Evolutionary conservation across 2,888 invertebrate genomes (phyloP).

Genomic region (Drosophila anomalata): DNA sequence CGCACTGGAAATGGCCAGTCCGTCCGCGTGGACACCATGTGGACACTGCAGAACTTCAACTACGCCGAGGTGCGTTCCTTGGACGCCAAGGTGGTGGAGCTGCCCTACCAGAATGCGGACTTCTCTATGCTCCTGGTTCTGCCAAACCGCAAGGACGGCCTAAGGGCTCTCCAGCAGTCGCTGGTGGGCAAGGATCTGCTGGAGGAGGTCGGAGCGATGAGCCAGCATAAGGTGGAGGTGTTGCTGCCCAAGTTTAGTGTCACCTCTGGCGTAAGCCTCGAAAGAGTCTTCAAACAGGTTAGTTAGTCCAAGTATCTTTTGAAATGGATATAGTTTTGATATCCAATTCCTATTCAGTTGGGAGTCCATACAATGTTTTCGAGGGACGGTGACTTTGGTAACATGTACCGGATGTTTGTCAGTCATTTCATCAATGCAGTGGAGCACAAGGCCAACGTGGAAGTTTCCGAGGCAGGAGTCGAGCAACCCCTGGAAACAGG

Average conservation of each 20-base stretch:
- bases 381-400: slow-evolving; percentile 78
- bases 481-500: slow-evolving; percentile 78
- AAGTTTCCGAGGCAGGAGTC: slow-evolving; percentile 71
- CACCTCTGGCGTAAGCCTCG: slow-evolving; percentile 88
- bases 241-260: slow-evolving; percentile 92
- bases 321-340: not conserved
- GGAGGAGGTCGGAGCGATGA: slow-evolving; percentile 84
- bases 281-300: slow-evolving; percentile 87
- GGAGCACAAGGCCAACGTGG: slow-evolving; percentile 79
- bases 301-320: slow-evolving; percentile 2
- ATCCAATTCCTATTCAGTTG: slow-evolving; percentile 49
- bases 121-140: slow-evolving; percentile 90
- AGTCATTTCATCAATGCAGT: slow-evolving; percentile 79
- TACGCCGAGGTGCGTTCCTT: slow-evolving; percentile 84
- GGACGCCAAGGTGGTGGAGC: slow-evolving; percentile 87
- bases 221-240: slow-evolving; percentile 86
- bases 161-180: slow-evolving; percentile 87
- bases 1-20: slow-evolving; percentile 67
- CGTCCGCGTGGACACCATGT: slow-evolving; percentile 81
- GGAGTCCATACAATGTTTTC: slow-evolving; percentile 80
- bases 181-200: slow-evolving; percentile 86
- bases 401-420: slow-evolving; percentile 82
- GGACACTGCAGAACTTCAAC: slow-evolving; percentile 79
- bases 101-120: slow-evolving; percentile 89
- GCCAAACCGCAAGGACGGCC: slow-evolving; percentile 89